Evolutionary conservation across 1,140 invertebrate species (phyloP), one percentile per base, ranked within the genome.

Genomic region (Drosophila novamexicana): DNA sequence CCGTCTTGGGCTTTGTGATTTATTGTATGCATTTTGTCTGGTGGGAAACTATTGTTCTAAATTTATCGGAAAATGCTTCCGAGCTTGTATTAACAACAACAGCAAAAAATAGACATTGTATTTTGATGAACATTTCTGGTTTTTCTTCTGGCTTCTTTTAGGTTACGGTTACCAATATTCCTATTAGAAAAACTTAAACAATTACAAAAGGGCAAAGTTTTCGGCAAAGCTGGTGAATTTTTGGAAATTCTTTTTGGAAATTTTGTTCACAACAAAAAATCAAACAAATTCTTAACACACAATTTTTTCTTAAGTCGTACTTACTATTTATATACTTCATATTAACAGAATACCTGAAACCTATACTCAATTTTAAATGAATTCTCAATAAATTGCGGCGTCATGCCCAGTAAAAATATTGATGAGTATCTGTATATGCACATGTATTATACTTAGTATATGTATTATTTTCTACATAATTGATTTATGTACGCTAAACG

Each of bases 121-220:
- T 44, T 67, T 59, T 54, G 47, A 73, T 73, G 54, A 59, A 54
- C 64, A 39, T 68, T 49, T 66, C 47, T 67, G 63, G 68, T 81
- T 74, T 77, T 58, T 63, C 61, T 56, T 72, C 74, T 70, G 73
- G 54, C 62, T 89, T 73, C 59, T 88, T 88, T 89, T 88, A 88
- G 84, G 84, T 80, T 86, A 86, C 72, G 82, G 83, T 82, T 88
- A 88, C 67, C 84, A 70, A 65, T 88, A 88, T 79, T 71, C 79
- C 68, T 80, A 83, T 89, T 89, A 88, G 57, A 57, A 74, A 57
- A 16, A 44, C 22, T 49, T 45, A 8, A 37, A 52, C 45, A 57
- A 52, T 57, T 49, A 57, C n/a, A 44, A 36, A 18, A 36, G 52
- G 76, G 83, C 83, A 83, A 88, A 81, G 63, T 42, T 47, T 66